Evolutionary conservation across 2,797 vertebrate species (phyloP).

Genomic region (Lateolabrax maculatus): DNA sequence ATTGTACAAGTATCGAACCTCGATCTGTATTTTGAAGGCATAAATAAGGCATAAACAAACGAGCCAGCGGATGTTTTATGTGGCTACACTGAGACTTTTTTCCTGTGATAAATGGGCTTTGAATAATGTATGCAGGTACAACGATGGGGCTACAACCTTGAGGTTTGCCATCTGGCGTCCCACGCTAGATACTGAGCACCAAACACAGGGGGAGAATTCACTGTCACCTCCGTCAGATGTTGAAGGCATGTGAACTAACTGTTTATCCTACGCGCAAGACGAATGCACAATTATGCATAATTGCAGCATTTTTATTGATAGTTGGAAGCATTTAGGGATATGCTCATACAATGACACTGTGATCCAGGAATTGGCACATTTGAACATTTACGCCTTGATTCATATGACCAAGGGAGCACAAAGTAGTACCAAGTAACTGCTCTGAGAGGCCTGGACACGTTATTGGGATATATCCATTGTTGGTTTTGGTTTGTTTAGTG

Average conservation of each 20-base stretch:
- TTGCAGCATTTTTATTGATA: not conserved
- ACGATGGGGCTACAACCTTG: constrained; percentile 72
- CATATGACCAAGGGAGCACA: not conserved
- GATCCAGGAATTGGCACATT: not conserved
- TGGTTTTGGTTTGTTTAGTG: not conserved
- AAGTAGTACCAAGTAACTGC: not conserved
- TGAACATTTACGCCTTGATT: not conserved
- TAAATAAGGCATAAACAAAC: constrained; percentile 77
- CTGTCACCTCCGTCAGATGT: constrained; percentile 34
- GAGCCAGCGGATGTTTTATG: constrained; percentile 67
- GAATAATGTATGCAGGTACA: constrained; percentile 78
- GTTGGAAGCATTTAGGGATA: not conserved
- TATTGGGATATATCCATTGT: not conserved
- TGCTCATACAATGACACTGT: not conserved
- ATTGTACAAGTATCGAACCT: constrained; percentile 64
- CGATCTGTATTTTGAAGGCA: constrained; percentile 61
- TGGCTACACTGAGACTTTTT: constrained; percentile 65
- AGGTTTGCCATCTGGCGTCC: constrained; percentile 75
- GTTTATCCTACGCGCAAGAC: constrained; percentile 17
- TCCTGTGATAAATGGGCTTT: constrained; percentile 77
- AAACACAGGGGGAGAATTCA: constrained; percentile 39
- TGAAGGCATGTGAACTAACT: constrained; percentile 26
- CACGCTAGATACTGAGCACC: constrained; percentile 35
- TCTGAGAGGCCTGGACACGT: not conserved
- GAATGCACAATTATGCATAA: constrained; percentile 13